Evolutionary conservation across 2,797 vertebrate species (phyloP), one percentile per base, ranked within the genome.

Genomic region (Pseudomugil tenellus): DNA sequence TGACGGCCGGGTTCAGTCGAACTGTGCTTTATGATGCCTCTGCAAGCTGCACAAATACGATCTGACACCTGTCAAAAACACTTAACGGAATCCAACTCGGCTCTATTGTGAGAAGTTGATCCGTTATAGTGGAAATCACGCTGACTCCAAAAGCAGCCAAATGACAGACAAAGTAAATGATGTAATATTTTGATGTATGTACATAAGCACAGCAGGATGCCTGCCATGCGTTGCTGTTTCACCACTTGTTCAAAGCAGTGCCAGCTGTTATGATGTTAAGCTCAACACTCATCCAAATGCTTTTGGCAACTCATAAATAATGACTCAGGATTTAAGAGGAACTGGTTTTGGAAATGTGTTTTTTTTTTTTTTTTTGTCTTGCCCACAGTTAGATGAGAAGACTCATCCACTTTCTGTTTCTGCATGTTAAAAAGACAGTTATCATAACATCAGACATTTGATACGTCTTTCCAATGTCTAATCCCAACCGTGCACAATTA

Each of bases 41-140:
- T 14, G 67, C 76, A 5, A 21, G 82, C 75, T 43, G 74, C 79
- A 76, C 78, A 80, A 84, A 89, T 67, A 29, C 26, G 79, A 87
- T 71, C 64, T 64, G 82, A 83, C 88, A 82, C 80, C 83, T 85
- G 84, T 86, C 83, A 78, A 32, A 77, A 87, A 65, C 67, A 72
- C 72, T 87, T 78, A 69, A 67, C 1, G 17, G 41, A 63, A 74
- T 65, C 53, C 31, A 58, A 54, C 65, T 74, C 83, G 48, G 21
- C 61, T 49, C 41, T 6, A 61, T 67, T 76, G 74, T 74, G 65
- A 74, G 61, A 62, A 58, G 70, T 28, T 57, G 73, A 81, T 81
- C 74, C 9, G 16, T 56, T 31, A 16, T 58, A 48, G 11, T 58
- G 57, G 65, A 68, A 61, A 63, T 73, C 34, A 37, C 7, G 63